Evolutionary conservation across 64 coral and sea anemone genomes (phyloP), one percentile per base, ranked within the genome.

Genomic region (Montipora foliosa): DNA sequence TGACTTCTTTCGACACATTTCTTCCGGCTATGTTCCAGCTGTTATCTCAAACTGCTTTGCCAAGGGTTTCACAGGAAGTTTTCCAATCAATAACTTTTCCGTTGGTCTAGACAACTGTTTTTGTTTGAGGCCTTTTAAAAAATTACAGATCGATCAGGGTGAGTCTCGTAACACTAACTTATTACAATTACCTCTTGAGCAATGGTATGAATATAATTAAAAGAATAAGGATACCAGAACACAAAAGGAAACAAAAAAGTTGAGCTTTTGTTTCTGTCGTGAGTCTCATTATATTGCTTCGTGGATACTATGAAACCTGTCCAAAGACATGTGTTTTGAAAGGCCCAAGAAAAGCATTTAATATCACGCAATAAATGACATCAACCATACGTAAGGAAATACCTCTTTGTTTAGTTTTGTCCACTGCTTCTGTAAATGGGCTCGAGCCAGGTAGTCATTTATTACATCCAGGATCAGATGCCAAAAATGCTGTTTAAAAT

Each of bases 91-190:
- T 71, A 68, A 49, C 4, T 24, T 86, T 16, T 48, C 82, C 37
- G 8, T 46, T 52, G 16, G 19, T 68, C 13, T 25, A 71, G 82
- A 86, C 62, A 86, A 86, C 20, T 20, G 5, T 8, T 51, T 86
- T 86, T 86, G 45, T 70, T 86, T 50, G 8, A 45, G 8, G 82
- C 17, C 1, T 7, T 22, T 29, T 44, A 86, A 37, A 86, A 67
- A 86, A 50, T 71, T 86, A 86, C 82, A 50, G 16, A 72, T 51
- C 20, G 46, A 69, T 59, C 82, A 8, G 46, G 82, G 66, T 72
- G 82, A 72, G 82, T 86, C 17, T 20, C 17, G 20, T 17, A 21
- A 45, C 46, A 14, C 2, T 45, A 68, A 70, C 68, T 50, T 71
- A 86, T 19, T 49, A 84, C 47, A 16, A 19, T 66, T 68, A 19